These are phyloP conservation scores for Podocnemis expansa DNA, from an alignment of 2,113 vertebrate species.

Conservation along the genomic window DNA sequence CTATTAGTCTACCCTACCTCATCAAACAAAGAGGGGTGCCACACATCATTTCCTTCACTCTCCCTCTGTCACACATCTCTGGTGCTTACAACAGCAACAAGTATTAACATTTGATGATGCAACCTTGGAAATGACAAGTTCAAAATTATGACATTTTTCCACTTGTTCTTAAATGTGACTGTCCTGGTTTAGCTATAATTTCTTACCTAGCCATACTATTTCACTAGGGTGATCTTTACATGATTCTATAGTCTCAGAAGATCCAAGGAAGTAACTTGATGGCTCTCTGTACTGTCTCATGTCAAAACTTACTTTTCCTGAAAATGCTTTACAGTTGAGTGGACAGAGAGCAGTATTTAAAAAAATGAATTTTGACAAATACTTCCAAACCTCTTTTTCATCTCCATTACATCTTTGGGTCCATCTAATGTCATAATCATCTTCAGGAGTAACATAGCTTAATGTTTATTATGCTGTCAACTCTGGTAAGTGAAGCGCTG, in stretches of 20 bases:
- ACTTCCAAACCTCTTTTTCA: not conserved
- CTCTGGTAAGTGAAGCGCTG: not conserved
- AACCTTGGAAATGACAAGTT: fast-evolving
- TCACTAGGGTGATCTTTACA: not conserved
- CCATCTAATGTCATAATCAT: not conserved
- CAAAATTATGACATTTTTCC: not conserved
- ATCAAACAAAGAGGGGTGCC: not conserved
- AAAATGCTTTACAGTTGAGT: not conserved
- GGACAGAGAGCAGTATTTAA: not conserved
- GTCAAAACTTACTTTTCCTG: not conserved
- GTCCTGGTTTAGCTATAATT: not conserved
- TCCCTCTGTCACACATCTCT: not conserved
- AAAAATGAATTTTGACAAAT: not conserved
- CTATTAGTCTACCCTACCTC: not conserved
- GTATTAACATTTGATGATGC: fast-evolving
- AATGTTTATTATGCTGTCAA: not conserved
- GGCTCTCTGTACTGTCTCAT: not conserved
- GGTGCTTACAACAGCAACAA: not conserved
- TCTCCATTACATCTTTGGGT: not conserved
- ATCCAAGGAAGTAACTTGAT: not conserved
- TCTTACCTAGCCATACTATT: not conserved
- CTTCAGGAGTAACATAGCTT: not conserved
- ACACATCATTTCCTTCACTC: not conserved
- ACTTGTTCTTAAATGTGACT: not conserved
- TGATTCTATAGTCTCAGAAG: not conserved